Evolutionary conservation across 2,797 vertebrate genomes (phyloP).

Genomic region (Muraenolepis orangiensis): DNA sequence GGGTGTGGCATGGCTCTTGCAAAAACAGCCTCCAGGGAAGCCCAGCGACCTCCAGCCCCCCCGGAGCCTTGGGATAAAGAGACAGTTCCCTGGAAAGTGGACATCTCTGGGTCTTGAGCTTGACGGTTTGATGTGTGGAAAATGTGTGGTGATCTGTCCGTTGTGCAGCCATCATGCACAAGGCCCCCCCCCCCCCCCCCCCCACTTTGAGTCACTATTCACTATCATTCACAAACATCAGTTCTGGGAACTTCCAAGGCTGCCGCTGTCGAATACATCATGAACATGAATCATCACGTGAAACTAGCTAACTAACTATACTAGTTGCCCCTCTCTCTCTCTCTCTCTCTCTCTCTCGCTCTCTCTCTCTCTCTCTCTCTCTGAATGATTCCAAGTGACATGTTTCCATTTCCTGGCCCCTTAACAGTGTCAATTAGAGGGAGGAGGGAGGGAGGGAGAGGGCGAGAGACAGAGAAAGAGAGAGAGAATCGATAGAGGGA

Average conservation of each 20-base stretch:
- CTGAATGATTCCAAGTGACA: constrained; percentile 74
- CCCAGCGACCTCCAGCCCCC: constrained; percentile 43
- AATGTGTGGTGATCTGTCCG: neutral
- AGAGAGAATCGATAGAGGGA: constrained; percentile 68
- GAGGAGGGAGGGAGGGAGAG: constrained; percentile 9
- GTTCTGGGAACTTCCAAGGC: neutral
- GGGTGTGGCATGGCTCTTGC: no score
- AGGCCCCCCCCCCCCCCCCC: no score
- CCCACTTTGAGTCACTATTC: neutral
- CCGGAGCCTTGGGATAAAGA: constrained; percentile 18
- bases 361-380: constrained; percentile 55
- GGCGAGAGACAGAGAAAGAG: constrained; percentile 54
- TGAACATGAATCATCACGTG: neutral
- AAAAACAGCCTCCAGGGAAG: neutral
- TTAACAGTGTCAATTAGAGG: constrained; percentile 76
- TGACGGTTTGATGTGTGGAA: neutral
- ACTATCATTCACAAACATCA: neutral
- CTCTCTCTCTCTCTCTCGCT: constrained; percentile 43
- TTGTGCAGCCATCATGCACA: neutral
- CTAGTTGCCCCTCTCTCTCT: constrained; percentile 33
- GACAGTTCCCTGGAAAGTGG: constrained; percentile 25
- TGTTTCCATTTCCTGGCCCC: constrained; percentile 72
- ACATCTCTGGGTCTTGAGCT: constrained; percentile 6
- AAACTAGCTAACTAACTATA: neutral
- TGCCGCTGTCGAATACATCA: neutral